phyloP scores from a whole-genome alignment of 1,140 invertebrate genomes.

The Drosophila sulfurigaster region DNA sequence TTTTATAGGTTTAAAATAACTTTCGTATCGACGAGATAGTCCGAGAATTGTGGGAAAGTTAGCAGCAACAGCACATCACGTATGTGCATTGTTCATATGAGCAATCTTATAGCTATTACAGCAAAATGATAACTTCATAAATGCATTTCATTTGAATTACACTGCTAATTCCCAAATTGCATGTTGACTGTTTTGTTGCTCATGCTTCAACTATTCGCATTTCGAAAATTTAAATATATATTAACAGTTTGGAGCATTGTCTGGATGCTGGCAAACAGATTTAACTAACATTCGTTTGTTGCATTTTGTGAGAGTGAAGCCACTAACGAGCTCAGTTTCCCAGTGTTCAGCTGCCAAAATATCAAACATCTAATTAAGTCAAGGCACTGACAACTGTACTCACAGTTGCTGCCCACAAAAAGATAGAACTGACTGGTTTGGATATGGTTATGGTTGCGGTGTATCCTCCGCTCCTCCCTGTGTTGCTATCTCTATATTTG shows the following conservation, averaged over 20 bases:
- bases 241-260: neutral
- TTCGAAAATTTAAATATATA: too few species aligned
- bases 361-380: slow-evolving; percentile 73
- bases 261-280: neutral
- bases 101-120: too few species aligned
- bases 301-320: slow-evolving; percentile 24
- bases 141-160: too few species aligned
- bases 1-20: slow-evolving; percentile 58
- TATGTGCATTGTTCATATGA: neutral
- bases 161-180: too few species aligned
- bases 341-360: slow-evolving; percentile 54
- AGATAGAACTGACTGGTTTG: slow-evolving; percentile 24
- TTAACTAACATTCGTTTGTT: neutral
- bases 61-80: slow-evolving; percentile 34
- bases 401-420: slow-evolving; percentile 38
- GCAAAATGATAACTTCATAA: too few species aligned
- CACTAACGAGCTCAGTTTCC: slow-evolving; percentile 67
- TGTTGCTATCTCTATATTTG: neutral
- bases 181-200: too few species aligned
- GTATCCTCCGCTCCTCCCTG: neutral
- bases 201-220: too few species aligned
- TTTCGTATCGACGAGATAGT: slow-evolving; percentile 34
- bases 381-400: slow-evolving; percentile 40
- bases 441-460: slow-evolving; percentile 23
- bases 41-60: slow-evolving; percentile 48